Evolutionary conservation across 2,113 vertebrate species (phyloP), one percentile per base, ranked within the genome.

Genomic region (Polypterus bichir): DNA sequence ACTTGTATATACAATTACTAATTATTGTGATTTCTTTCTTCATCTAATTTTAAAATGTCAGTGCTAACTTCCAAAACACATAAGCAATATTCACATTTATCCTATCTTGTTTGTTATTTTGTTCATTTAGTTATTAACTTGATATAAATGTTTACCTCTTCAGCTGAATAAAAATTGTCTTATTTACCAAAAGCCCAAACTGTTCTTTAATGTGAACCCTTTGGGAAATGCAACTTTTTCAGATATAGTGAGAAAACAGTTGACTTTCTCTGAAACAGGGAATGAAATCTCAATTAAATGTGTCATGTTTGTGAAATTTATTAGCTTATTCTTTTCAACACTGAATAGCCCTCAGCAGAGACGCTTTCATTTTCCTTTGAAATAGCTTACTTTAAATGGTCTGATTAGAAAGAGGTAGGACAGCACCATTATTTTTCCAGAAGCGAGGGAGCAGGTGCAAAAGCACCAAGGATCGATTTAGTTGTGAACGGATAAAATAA

Each of bases 201-300:
- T 67, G 68, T 73, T 75, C 67, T 76, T 69, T 77, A 70, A 71
- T 74, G 69, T 73, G 3, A 46, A 69, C 71, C 78, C 77, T 73
- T 5, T 7, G 78, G 74, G 79, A 79, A 76, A 74, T 74, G 69
- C 64, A 54, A 62, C 71, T 73, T 44, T 10, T 8, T 6, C 49
- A 52, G 10, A 10, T 8, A 70, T 64, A 49, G 66, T 65, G 55
- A 66, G 66, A 47, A n/a, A 69, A 66, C 46, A 62, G 74, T 74
- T 5, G 46, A 68, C 74, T 76, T 66, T 68, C 49, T 66, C 65
- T 70, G 76, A 79, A 79, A 83, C 74, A 80, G 75, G 73, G 59
- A 75, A 78, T 77, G 73, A 75, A 83, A 77, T 77, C 71, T 78
- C 78, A 81, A 76, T 81, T 79, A 83, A 67, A 78, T 51, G 66